phyloP scores from a whole-genome alignment of 2,797 vertebrate genomes.

The Odontamblyopus lacepedii region DNA sequence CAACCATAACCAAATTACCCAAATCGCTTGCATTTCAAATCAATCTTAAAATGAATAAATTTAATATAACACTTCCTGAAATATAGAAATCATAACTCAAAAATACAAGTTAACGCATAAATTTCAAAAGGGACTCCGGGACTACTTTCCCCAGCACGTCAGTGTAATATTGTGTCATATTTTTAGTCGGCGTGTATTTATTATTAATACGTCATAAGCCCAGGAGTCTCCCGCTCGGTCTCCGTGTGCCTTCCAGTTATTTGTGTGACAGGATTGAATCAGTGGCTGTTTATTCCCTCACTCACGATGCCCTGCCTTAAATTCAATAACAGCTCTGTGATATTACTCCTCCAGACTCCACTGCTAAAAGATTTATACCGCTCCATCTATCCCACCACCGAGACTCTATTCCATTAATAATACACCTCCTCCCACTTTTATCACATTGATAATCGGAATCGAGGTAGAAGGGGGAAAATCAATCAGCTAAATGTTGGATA shows the following conservation, averaged over 20 bases:
- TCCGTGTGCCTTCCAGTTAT: slow-evolving; percentile 22
- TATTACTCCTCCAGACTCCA: slow-evolving; percentile 50
- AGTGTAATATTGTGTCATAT: slow-evolving; percentile 18
- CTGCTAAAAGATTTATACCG: slow-evolving; percentile 60
- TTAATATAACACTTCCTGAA: background rate
- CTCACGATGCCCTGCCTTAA: slow-evolving; percentile 42
- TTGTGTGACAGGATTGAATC: slow-evolving; percentile 31
- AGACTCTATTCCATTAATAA: slow-evolving; percentile 58
- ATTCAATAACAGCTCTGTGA: slow-evolving; percentile 43
- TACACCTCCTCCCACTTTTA: slow-evolving; percentile 61
- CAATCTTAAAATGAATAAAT: background rate
- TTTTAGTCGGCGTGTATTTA: slow-evolving; percentile 20
- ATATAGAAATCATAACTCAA: background rate
- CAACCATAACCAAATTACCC: background rate
- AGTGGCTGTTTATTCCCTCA: slow-evolving; percentile 33
- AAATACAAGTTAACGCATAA: background rate
- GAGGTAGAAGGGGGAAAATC: slow-evolving; percentile 53
- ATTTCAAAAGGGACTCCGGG: background rate
- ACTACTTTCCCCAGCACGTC: slow-evolving; percentile 13
- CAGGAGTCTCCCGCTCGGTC: slow-evolving; percentile 17
- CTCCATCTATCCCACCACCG: slow-evolving; percentile 35
- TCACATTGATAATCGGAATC: slow-evolving; percentile 64
- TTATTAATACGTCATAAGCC: slow-evolving; percentile 33
- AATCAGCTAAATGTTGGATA: slow-evolving; percentile 75
- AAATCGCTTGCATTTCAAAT: background rate